Evolutionary conservation across 2,888 invertebrate genomes (phyloP), one percentile per base, ranked within the genome.

Genomic region (Agrotis segetum): DNA sequence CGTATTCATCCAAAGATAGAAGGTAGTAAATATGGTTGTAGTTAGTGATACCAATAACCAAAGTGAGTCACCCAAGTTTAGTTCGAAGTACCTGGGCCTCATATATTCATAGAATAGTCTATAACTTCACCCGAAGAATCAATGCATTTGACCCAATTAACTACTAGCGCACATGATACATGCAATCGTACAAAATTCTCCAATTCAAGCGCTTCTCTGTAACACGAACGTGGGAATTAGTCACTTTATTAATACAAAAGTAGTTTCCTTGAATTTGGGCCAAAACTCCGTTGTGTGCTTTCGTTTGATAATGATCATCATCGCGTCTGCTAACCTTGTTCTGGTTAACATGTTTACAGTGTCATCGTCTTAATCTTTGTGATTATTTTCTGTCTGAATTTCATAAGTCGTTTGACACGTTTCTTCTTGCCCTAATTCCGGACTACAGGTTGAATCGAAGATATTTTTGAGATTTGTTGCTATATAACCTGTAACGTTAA

Each of bases 241-340:
- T 72, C 68, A 66, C 49, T 61, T 62, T 24, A 47, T 44, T 52
- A 55, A 68, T 55, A 79, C 71, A 69, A 75, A 66, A 62, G 59
- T 60, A 65, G 21, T 72, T 82, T 67, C 79, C 59, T 84, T 75
- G 59, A 71, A 84, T 79, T 82, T 75, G 76, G 73, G 79, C 68
- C 72, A 84, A 76, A 71, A 69, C 61, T 74, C 69, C 79, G 73
- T 67, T 79, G 61, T 67, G 6, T 65, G 63, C 73, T 73, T 84
- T 82, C 79, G 53, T 73, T 84, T 84, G 65, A 71, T 82, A 59
- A 67, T 68, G 62, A 82, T 84, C 69, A 67, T 65, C 47, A 67
- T 65, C 47, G 59, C 62, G 73, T 71, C 63, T 55, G 44, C 55
- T 70, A 71, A 68, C 85, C 82, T 83, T 82, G 85, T 60, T 84